phyloP scores from a whole-genome alignment of 2,113 vertebrate species.

The Nettapus auritus region DNA sequence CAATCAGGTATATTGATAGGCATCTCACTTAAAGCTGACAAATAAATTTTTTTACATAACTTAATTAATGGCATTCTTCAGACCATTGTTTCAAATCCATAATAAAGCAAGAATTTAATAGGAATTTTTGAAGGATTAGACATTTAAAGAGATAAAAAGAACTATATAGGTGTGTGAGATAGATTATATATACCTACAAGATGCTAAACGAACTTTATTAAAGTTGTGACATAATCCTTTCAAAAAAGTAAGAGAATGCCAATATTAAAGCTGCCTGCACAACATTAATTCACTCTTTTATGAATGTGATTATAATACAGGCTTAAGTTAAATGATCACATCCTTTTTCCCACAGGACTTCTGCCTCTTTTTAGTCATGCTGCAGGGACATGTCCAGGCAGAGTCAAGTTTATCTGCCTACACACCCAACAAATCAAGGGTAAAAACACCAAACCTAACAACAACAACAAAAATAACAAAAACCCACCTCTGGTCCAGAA shows the following conservation, averaged over 20 bases:
- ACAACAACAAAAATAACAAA: background rate
- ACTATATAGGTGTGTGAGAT: background rate
- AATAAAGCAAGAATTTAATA: background rate
- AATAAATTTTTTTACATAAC: background rate
- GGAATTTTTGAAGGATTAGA: background rate
- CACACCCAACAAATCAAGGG: background rate
- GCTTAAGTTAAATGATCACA: slow-evolving; percentile 13
- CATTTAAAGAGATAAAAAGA: background rate
- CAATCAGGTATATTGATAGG: background rate
- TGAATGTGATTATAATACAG: background rate
- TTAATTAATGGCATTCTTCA: background rate
- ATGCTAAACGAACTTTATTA: background rate
- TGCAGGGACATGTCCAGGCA: slow-evolving; percentile 1
- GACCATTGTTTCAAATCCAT: background rate
- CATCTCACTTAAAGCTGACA: background rate
- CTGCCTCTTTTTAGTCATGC: background rate
- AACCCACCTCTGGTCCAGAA: background rate
- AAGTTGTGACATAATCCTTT: background rate
- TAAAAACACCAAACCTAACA: background rate
- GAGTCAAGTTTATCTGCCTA: background rate
- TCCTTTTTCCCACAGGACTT: slow-evolving; percentile 45
- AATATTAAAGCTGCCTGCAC: background rate
- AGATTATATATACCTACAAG: background rate
- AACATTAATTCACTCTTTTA: slow-evolving; percentile 2
- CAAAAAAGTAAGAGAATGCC: background rate